Evolutionary conservation across 2,113 vertebrate genomes (phyloP).

Genomic region (Solenodon paradoxus): DNA sequence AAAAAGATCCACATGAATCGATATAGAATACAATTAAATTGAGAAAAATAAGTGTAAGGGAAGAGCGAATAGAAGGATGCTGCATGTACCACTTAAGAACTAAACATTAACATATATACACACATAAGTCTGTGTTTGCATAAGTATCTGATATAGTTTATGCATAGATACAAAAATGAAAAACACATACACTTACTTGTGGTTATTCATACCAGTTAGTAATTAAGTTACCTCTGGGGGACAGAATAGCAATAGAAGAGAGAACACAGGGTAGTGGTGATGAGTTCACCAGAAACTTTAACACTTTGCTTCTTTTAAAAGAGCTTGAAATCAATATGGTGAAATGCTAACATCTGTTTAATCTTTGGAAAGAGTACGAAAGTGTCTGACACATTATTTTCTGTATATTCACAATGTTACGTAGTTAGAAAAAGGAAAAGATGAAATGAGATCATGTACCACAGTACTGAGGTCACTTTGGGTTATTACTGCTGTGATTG

Average conservation of each 20-base stretch:
- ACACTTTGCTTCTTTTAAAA: background rate
- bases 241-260: background rate
- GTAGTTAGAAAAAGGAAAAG: background rate
- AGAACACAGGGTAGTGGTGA: background rate
- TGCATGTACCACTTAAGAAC: too few relatives aligned
- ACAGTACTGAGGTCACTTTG: background rate
- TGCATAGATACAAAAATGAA: background rate
- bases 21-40: background rate
- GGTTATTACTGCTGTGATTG: background rate
- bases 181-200: background rate
- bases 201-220: background rate
- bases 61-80: background rate
- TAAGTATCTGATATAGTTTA: background rate
- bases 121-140: background rate
- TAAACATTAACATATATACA: too few relatives aligned
- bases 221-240: background rate
- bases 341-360: conserved; percentile 30
- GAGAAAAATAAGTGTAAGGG: background rate
- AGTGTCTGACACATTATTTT: background rate
- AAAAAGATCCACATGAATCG: background rate
- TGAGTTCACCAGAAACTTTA: background rate
- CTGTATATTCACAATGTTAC: background rate
- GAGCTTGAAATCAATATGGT: background rate
- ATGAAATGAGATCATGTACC: background rate
- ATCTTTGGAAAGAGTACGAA: background rate